phyloP scores from a whole-genome alignment of 2,797 vertebrate genomes.

The Anisognathus igniventris region DNA sequence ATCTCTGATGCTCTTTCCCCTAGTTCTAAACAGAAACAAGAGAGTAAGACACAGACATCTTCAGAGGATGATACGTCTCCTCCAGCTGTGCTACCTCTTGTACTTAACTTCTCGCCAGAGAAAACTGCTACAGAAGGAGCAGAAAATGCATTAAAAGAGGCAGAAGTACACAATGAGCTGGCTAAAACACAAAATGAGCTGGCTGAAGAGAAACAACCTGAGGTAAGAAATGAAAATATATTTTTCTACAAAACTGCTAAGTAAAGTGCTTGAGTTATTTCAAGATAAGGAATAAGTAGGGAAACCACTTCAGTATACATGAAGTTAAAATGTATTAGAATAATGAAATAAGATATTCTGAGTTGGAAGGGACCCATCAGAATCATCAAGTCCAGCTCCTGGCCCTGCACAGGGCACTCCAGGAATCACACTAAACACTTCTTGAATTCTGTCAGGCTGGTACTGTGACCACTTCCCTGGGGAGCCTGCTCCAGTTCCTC shows the following conservation, averaged over 20 bases:
- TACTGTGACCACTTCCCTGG: neutral
- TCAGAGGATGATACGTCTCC: conserved; percentile 33
- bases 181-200: neutral
- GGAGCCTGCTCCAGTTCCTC: neutral
- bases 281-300: neutral
- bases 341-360: neutral
- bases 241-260: neutral
- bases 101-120: conserved; percentile 75
- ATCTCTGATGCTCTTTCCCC: neutral
- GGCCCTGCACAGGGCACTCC: too few species aligned
- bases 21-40: conserved; percentile 33
- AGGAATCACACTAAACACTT: neutral
- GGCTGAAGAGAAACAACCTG: neutral
- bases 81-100: conserved; percentile 47
- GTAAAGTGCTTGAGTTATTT: neutral
- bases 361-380: neutral
- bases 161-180: neutral
- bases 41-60: neutral
- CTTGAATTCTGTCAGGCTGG: neutral
- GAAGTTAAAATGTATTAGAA: neutral
- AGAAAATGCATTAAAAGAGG: neutral
- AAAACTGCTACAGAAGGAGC: neutral
- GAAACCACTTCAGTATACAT: neutral
- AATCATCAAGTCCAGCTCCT: neutral
- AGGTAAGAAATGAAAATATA: neutral